Conservation (phyloP, 1,140 invertebrate genomes). For the Plodia interpunctella region DNA sequence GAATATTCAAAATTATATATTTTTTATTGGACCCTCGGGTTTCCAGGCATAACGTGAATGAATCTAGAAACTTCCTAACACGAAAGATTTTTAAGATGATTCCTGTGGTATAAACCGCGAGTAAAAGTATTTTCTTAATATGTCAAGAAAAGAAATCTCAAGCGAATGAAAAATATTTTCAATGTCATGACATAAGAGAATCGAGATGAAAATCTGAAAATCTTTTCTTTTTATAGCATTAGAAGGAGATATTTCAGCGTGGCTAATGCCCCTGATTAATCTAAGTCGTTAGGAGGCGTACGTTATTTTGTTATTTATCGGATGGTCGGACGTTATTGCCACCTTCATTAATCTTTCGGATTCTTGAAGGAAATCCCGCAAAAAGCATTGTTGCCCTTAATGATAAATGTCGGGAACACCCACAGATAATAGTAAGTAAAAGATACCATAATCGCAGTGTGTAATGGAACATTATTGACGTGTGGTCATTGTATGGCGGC, state of each 20-base stretch:
- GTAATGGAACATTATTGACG: too few relatives aligned
- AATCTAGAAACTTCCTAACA: too few relatives aligned
- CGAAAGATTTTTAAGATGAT: too few relatives aligned
- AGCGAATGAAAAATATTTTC: too few relatives aligned
- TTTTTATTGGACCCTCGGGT: too few relatives aligned
- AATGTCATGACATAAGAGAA: neutral
- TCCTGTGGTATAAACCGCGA: too few relatives aligned
- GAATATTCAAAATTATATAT: too few relatives aligned
- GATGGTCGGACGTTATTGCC: constrained; percentile 62
- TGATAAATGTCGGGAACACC: constrained; percentile 47
- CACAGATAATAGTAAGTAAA: neutral
- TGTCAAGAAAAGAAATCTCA: too few relatives aligned
- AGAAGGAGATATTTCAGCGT: neutral
- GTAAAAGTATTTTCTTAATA: too few relatives aligned
- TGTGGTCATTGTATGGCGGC: too few relatives aligned
- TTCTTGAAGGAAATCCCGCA: constrained; percentile 63
- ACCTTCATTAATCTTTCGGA: constrained; percentile 66
- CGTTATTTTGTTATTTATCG: constrained; percentile 69
- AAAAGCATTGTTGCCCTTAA: constrained; percentile 65
- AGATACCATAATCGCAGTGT: neutral
- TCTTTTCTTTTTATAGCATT: constrained; percentile 26
- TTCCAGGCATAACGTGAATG: too few relatives aligned
- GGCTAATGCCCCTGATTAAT: constrained; percentile 57
- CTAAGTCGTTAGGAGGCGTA: constrained; percentile 48
- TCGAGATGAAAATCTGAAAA: constrained; percentile 33